A percentile compares a stretch with the other conserved stretches of the same genome.
Conservation (phyloP, 2,888 invertebrate genomes). For the Chrysopilus asiliformis region DNA sequence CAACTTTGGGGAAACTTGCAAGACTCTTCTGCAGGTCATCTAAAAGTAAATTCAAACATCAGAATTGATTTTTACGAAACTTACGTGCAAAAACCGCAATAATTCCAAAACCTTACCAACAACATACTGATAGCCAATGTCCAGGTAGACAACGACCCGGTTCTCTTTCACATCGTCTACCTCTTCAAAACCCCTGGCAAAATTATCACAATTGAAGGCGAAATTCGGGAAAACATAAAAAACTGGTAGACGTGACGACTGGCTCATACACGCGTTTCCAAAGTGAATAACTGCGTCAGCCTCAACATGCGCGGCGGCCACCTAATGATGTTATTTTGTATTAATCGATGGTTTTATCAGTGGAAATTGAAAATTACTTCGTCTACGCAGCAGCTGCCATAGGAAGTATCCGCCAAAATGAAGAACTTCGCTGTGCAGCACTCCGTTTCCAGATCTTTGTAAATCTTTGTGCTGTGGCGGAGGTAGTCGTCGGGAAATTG, state of each 20-base stretch:
- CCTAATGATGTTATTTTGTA: conserved; percentile 37
- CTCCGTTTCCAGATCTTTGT: conserved; percentile 40
- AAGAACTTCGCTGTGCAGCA: conserved; percentile 45
- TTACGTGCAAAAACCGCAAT: not conserved
- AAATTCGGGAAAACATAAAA: conserved; percentile 56
- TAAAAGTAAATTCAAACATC: too few relatives aligned
- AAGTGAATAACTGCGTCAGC: conserved; percentile 83
- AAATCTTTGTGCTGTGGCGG: conserved; percentile 51
- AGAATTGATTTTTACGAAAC: too few relatives aligned
- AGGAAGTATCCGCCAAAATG: conserved; percentile 81
- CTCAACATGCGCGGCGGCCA: conserved; percentile 76
- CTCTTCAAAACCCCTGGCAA: conserved; percentile 31
- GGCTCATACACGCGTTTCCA: conserved; percentile 77
- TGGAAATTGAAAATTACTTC: conserved; percentile 17
- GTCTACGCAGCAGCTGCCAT: conserved; percentile 56
- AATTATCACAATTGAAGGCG: conserved; percentile 39
- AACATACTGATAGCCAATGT: conserved; percentile 49
- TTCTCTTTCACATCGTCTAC: conserved; percentile 25
- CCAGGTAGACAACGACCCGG: conserved; percentile 47
- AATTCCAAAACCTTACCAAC: conserved; percentile 35
- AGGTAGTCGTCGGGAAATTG: conserved; percentile 84
- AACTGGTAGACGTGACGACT: conserved; percentile 59
- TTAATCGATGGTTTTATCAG: not conserved
- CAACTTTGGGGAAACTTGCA: too few relatives aligned
- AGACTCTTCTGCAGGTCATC: too few relatives aligned